Percentiles rank a stretch among this genome's conserved stretches.
phyloP scores from a whole-genome alignment of 2,113 vertebrate species.

The Phalacrocorax aristotelis region DNA sequence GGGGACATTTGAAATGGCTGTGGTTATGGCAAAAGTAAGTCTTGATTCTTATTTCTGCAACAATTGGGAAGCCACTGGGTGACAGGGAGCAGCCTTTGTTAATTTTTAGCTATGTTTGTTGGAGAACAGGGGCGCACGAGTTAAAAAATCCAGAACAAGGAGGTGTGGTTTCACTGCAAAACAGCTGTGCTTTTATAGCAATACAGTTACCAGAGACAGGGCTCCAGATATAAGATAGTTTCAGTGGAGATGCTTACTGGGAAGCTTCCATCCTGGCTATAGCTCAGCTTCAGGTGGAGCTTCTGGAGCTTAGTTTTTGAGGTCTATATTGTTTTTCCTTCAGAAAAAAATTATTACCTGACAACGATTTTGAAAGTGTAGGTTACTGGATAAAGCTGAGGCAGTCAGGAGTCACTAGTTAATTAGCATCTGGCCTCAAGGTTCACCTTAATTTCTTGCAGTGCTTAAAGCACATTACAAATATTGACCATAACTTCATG shows the following conservation, averaged over 20 bases:
- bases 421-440: not conserved
- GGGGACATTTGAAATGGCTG: slow-evolving; percentile 97
- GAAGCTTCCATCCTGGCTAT: not conserved
- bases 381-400: not conserved
- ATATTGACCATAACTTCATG: not conserved
- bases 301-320: not conserved
- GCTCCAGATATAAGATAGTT: not conserved
- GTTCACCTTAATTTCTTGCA: not conserved
- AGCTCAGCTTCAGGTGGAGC: not conserved
- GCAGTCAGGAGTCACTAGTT: not conserved
- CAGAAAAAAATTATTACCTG: not conserved
- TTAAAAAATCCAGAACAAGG: not conserved
- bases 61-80: not conserved
- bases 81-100: not conserved
- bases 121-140: not conserved
- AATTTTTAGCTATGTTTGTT: not conserved
- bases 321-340: not conserved
- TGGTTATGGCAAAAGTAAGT: slow-evolving; percentile 90
- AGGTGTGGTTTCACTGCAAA: not conserved
- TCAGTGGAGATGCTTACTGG: not conserved
- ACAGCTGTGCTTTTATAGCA: not conserved
- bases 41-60: not conserved
- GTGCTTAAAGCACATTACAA: not conserved
- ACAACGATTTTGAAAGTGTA: not conserved
- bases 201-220: not conserved